Evolutionary conservation across 1,140 invertebrate genomes (phyloP).

Genomic region (Parasteatoda tepidariorum): DNA sequence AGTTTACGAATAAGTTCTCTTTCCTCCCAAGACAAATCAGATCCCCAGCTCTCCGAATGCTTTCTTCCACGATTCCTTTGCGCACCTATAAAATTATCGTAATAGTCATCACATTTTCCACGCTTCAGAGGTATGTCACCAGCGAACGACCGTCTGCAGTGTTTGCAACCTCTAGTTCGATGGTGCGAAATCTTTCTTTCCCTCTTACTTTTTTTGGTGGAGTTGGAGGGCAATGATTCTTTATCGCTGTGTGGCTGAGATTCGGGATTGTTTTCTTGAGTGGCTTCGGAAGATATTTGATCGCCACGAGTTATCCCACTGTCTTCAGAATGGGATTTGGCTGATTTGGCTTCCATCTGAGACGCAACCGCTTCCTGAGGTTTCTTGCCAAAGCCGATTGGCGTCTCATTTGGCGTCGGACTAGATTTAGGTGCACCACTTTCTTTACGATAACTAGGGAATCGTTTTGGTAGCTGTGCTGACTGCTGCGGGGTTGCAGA

Average conservation of each 20-base stretch:
- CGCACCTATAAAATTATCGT: slow-evolving; percentile 25
- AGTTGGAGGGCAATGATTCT: not conserved
- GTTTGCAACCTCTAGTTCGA: slow-evolving; percentile 6
- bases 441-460: too few relatives aligned
- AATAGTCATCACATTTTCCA: slow-evolving; percentile 29
- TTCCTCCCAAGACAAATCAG: slow-evolving; percentile 44
- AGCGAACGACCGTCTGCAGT: not conserved
- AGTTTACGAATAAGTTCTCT: slow-evolving; percentile 14
- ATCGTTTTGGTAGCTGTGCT: too few relatives aligned
- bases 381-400: too few relatives aligned
- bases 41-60: slow-evolving; percentile 38
- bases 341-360: too few relatives aligned
- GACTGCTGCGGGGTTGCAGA: too few relatives aligned
- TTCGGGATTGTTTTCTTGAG: not conserved
- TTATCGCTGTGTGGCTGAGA: not conserved
- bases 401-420: too few relatives aligned
- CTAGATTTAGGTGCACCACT: too few relatives aligned
- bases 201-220: slow-evolving; percentile 9
- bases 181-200: not conserved
- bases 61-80: not conserved
- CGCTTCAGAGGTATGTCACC: not conserved
- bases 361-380: too few relatives aligned
- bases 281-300: slow-evolving; percentile 36
- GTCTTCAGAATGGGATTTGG: slow-evolving; percentile 34
- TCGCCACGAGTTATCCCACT: slow-evolving; percentile 56